phyloP scores from a whole-genome alignment of 1,140 invertebrate species.

The Lutraria rhynchaena region DNA sequence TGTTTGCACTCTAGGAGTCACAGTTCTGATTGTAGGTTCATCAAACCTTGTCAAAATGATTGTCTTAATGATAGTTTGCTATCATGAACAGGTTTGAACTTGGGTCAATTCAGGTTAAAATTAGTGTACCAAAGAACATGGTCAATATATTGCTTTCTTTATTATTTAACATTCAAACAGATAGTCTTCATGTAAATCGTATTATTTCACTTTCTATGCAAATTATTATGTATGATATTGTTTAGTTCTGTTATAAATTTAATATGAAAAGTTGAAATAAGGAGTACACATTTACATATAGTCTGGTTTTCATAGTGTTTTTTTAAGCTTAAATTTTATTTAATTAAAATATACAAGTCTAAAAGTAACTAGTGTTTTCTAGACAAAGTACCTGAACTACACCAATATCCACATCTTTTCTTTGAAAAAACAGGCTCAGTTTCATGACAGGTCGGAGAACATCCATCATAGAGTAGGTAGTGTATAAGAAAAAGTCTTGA shows the following conservation, averaged over 20 bases:
- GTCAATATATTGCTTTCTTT: background rate
- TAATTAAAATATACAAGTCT: background rate
- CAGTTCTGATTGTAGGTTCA: no score
- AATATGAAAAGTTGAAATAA: background rate
- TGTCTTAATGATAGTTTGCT: no score
- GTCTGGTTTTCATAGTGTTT: background rate
- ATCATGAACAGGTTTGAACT: no score
- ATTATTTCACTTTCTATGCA: no score
- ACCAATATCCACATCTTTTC: constrained; percentile 33
- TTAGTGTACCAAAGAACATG: background rate
- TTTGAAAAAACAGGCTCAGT: constrained; percentile 40
- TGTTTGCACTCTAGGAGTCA: no score
- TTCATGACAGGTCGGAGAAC: constrained; percentile 13
- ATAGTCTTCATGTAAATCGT: no score
- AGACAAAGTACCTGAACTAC: background rate
- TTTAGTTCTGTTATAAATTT: background rate
- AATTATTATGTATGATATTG: no score
- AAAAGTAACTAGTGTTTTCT: background rate
- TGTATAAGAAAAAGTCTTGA: constrained; percentile 31
- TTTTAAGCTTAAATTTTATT: background rate
- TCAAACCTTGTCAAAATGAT: no score
- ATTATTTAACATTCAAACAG: background rate
- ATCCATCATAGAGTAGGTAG: constrained; percentile 36
- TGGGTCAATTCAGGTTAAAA: no score
- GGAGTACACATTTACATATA: background rate